These are phyloP conservation scores for Pelecanus crispus DNA, from an alignment of 2,113 vertebrate genomes.

Conservation along the genomic window DNA sequence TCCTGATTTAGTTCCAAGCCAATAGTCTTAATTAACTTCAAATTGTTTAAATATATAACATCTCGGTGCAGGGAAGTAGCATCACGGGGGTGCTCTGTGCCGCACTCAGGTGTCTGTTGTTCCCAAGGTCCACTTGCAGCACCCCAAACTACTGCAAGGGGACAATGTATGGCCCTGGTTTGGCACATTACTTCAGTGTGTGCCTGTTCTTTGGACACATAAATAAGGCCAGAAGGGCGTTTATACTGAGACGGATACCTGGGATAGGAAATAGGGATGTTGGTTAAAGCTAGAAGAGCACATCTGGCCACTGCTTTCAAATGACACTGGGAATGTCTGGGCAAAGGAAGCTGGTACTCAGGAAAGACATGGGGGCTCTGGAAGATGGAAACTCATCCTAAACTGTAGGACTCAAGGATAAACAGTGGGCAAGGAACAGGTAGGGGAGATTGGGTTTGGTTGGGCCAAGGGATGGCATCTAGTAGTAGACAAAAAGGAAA, in stretches of 20 bases:
- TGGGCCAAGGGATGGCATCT: background rate
- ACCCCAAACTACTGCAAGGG: background rate
- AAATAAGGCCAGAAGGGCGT: background rate
- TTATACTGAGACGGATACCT: background rate
- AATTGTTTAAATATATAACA: slow-evolving; percentile 71
- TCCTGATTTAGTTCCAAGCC: slow-evolving; percentile 75
- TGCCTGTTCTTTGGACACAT: background rate
- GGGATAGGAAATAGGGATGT: background rate
- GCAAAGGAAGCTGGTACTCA: background rate
- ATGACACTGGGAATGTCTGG: background rate
- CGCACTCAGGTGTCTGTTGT: background rate
- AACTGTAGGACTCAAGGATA: background rate
- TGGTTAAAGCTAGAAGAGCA: background rate
- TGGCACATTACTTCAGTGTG: background rate
- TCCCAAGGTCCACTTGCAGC: background rate
- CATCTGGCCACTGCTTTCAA: background rate
- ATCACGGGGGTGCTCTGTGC: background rate
- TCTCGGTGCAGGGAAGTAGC: background rate
- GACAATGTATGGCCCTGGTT: accelerated
- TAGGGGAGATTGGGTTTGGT: background rate
- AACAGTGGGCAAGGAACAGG: background rate
- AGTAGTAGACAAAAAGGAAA: background rate
- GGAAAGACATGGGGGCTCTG: background rate
- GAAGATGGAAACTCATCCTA: background rate
- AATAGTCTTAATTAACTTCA: slow-evolving; percentile 80